A percentile compares a stretch with the other conserved stretches of the same genome.
These are phyloP conservation scores for Idris sp. DNA, from an alignment of 1,140 invertebrate genomes.

Conservation along the genomic window DNA sequence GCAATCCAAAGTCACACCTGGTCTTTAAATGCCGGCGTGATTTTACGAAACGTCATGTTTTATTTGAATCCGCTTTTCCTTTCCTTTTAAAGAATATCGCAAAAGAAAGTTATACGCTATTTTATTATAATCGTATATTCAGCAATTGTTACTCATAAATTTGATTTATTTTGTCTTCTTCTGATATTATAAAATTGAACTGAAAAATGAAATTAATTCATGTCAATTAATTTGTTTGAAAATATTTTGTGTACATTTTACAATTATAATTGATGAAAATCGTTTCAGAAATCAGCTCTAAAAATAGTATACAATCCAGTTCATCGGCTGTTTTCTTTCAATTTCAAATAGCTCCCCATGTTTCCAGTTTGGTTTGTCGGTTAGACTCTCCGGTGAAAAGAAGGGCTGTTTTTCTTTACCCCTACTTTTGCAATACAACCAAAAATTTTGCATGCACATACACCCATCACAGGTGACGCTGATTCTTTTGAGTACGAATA, in stretches of 20 bases:
- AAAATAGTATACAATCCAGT: no score
- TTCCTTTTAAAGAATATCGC: background rate
- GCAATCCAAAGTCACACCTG: conserved; percentile 63
- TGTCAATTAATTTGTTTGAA: no score
- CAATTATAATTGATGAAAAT: no score
- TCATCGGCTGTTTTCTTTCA: conserved; percentile 10
- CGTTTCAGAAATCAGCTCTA: no score
- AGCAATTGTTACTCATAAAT: no score
- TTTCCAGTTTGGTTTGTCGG: conserved; percentile 67
- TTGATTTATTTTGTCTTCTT: background rate
- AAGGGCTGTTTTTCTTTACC: background rate
- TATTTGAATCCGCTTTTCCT: background rate
- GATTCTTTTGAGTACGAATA: conserved; percentile 11
- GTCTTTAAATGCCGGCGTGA: conserved; percentile 67
- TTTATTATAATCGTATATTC: no score
- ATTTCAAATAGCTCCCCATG: conserved; percentile 15
- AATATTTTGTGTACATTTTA: no score
- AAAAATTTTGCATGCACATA: conserved; percentile 25
- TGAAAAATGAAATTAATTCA: no score
- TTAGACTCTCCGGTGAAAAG: conserved; percentile 56
- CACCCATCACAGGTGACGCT: conserved; percentile 33
- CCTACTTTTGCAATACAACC: background rate
- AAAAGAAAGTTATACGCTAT: background rate
- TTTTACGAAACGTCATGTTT: conserved; percentile 33
- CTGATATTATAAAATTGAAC: no score